A percentile compares a stretch with the other conserved stretches of the same genome.
Conservation (phyloP, 2,888 invertebrate species). For the Dicycla oo region DNA sequence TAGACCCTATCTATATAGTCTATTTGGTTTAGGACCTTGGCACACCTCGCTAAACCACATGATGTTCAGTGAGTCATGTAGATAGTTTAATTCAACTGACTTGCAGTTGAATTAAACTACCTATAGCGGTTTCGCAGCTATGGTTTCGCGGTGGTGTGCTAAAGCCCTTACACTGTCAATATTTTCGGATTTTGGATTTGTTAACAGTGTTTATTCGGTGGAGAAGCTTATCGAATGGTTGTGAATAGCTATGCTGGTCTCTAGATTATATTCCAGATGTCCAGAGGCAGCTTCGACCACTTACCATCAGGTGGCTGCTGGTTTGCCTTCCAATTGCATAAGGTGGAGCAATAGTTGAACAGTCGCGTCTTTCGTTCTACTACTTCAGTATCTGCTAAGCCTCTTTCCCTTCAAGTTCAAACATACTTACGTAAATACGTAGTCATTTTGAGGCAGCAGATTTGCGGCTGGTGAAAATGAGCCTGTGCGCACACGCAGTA, state of each 20-base stretch:
- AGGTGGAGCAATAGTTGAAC: background rate
- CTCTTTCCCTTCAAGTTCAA: background rate
- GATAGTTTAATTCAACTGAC: too few species aligned
- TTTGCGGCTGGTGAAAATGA: too few species aligned
- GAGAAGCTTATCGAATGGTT: background rate
- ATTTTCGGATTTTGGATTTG: background rate
- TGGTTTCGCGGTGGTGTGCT: too few species aligned
- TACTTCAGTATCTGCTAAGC: background rate
- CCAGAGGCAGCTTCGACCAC: background rate
- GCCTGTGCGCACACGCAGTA: background rate
- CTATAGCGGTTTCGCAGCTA: too few species aligned
- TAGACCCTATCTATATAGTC: too few species aligned
- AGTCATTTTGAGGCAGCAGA: background rate
- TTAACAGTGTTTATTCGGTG: background rate
- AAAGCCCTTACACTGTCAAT: too few species aligned
- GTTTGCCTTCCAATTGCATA: background rate
- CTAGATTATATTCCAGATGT: background rate
- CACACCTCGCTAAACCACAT: too few species aligned
- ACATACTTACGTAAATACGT: background rate
- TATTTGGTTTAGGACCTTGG: too few species aligned
- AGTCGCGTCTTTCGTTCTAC: too few species aligned
- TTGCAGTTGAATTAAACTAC: too few species aligned
- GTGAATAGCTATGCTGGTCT: background rate
- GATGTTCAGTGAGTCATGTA: too few species aligned
- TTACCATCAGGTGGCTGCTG: background rate